Evolutionary conservation across 2,113 vertebrate genomes (phyloP).

Genomic region (Diadophis punctatus): DNA sequence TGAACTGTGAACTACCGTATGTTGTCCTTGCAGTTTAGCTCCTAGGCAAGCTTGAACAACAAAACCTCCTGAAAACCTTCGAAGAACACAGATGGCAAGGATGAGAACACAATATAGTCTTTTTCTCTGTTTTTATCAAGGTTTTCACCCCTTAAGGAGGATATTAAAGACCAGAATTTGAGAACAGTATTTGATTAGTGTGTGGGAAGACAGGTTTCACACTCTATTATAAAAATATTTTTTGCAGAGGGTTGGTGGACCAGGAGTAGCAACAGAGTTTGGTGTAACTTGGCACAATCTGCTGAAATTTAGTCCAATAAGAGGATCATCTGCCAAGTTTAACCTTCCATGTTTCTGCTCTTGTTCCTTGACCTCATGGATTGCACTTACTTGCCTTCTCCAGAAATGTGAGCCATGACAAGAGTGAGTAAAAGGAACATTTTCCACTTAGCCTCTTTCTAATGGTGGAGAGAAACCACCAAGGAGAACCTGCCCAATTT

Average conservation of each 20-base stretch:
- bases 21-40: not conserved
- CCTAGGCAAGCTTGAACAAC: not conserved
- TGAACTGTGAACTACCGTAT: not conserved
- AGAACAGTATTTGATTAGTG: not conserved
- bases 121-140: not conserved
- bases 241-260: not conserved
- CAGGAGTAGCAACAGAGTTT: not conserved
- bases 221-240: not conserved
- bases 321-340: not conserved
- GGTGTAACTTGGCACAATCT: not conserved
- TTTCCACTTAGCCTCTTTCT: not conserved
- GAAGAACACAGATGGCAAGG: not conserved
- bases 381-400: not conserved
- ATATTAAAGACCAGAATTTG: not conserved
- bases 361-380: not conserved
- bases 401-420: not conserved
- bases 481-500: not conserved
- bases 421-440: not conserved
- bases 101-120: not conserved
- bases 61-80: not conserved
- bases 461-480: not conserved
- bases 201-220: not conserved
- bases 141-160: not conserved
- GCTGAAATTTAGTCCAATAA: not conserved
- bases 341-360: not conserved